Base-by-base conservation (phyloP, 1,140 invertebrate genomes). In the Triops cancriformis region DNA sequence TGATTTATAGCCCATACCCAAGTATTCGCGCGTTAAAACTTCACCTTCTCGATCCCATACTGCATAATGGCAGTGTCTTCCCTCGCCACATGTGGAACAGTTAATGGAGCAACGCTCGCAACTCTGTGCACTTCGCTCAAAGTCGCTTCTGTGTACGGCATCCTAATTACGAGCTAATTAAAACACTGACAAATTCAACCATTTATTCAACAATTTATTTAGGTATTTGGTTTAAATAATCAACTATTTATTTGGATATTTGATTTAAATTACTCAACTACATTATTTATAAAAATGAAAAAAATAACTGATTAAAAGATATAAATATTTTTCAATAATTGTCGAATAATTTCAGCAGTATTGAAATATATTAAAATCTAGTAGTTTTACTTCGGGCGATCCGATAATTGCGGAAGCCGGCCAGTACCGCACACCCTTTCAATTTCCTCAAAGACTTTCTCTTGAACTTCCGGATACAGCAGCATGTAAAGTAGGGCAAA, bases 91-190 rank as follows among this genome's bases (percentile, higher is more conserved):
- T 91, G 90, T 0, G 92, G 91, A 11, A 92, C 91, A 18, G 89
- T 87, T 26, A 93, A 81, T 4, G 91, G 91, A 0, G 86, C 86
- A 10, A 92, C 88, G 11, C 87, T 84, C 78, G 87, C 88, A 76
- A 88, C 86, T 64, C 91, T 85, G 79, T 90, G 88, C 6, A 89
- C 86, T 84, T 93, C 91, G 43, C 92, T 83, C 0, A 92, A 88
- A 28, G 93, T 87, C 0, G 92, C 92, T 84, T 93, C 92, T 72
- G 91, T 88, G 81, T 94, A 95, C 0, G 92, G 91, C 89, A 94
- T 86, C 73, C 90, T 90, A 81, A 64, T 6, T 64, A 18, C 23
- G 7, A 1, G n/a, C 3, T 5, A 64, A 37, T 4, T 4, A 7
- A 18, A 64, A 64, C 23, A 6, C 18, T 64, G 51, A n/a, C 14